phyloP scores from a whole-genome alignment of 1,140 invertebrate genomes.

The Araneus ventricosus region DNA sequence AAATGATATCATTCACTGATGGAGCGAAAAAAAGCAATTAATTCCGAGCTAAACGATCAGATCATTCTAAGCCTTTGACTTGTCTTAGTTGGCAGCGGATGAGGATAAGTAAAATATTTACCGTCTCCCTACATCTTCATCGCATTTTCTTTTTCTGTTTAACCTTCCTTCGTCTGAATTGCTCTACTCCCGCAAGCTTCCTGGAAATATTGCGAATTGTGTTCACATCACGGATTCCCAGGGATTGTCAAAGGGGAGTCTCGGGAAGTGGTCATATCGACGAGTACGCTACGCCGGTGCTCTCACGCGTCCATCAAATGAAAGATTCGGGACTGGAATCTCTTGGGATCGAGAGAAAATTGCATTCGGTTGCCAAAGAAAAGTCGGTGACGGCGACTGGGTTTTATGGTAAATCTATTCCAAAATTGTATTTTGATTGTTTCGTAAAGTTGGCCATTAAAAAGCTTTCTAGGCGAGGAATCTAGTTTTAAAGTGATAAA shows the following conservation, averaged over 20 bases:
- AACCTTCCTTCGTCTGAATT: not conserved
- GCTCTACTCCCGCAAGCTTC: not conserved
- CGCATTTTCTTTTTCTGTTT: not conserved
- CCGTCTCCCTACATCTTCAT: not conserved
- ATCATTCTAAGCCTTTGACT: not conserved
- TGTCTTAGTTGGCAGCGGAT: not conserved
- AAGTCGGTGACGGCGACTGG: not conserved
- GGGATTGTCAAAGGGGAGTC: not conserved
- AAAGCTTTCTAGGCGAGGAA: not conserved
- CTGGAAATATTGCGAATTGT: constrained; percentile 25
- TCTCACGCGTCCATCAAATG: constrained; percentile 17
- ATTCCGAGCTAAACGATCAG: not conserved
- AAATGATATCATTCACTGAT: not conserved
- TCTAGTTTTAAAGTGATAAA: constrained; percentile 15
- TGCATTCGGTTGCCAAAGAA: not conserved
- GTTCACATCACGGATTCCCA: constrained; percentile 16
- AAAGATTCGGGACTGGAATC: not conserved
- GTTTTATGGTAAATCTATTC: not conserved
- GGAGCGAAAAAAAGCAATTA: not conserved
- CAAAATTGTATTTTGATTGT: not conserved
- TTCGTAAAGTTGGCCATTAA: not conserved
- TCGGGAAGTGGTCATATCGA: constrained; percentile 6
- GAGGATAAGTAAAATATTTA: constrained; percentile 12
- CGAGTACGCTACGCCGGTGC: not conserved
- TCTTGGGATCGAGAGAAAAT: constrained; percentile 20